phyloP scores from a whole-genome alignment of 2,888 invertebrate genomes.

The Halocaridina rubra region DNA sequence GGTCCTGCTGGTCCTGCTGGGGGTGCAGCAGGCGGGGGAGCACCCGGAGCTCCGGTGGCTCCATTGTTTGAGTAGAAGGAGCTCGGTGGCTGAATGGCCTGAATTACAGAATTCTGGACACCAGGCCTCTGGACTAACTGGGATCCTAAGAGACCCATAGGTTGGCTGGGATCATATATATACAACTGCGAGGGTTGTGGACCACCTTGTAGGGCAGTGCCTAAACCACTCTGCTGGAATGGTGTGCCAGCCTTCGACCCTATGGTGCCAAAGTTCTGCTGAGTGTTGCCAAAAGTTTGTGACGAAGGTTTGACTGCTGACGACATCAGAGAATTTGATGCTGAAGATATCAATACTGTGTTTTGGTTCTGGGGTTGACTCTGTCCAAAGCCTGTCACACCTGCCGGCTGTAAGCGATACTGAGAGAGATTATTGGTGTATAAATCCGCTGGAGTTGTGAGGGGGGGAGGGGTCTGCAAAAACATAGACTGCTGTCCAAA shows the following conservation, averaged over 20 bases:
- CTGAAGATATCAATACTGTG: conserved; percentile 62
- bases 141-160: conserved; percentile 61
- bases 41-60: conserved; percentile 57
- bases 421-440: conserved; percentile 61
- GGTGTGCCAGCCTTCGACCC: conserved; percentile 63
- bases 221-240: conserved; percentile 63
- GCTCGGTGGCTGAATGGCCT: conserved; percentile 60
- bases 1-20: conserved; percentile 40
- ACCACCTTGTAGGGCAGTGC: conserved; percentile 60
- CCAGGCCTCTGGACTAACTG: conserved; percentile 62
- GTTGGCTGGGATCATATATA: conserved; percentile 63
- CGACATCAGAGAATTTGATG: conserved; percentile 61
- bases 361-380: conserved; percentile 59
- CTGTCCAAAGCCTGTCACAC: conserved; percentile 60
- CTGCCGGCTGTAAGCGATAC: conserved; percentile 61
- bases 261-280: conserved; percentile 63
- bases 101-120: conserved; percentile 62
- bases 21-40: conserved; percentile 51
- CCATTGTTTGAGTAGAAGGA: conserved; percentile 63
- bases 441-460: conserved; percentile 61
- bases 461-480: conserved; percentile 63
- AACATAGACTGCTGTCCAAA: conserved; percentile 64
- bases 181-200: conserved; percentile 61
- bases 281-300: conserved; percentile 62
- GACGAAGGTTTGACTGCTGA: conserved; percentile 63